Base-by-base conservation (phyloP, 2,113 vertebrate genomes). In the Brachypteracias leptosomus region DNA sequence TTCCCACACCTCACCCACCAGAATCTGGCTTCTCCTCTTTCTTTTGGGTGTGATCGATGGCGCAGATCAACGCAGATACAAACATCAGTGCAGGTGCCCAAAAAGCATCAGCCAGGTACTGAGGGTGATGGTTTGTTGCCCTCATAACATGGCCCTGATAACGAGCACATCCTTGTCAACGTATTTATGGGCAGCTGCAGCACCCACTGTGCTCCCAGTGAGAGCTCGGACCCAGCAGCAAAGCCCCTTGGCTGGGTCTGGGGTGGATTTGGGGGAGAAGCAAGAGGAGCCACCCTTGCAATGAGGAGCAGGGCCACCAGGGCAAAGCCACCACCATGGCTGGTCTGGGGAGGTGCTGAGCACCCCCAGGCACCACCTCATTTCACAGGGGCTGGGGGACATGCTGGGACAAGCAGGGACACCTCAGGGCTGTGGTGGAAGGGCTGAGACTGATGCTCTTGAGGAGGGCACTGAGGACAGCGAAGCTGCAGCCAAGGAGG, bases 381-480 rank as follows among this genome's bases (percentile, higher is more conserved):
- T 17, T 6, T 24, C 73, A 19, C 4, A 6, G 42, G 72, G 35
- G 72, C 57, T 21, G 7, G 46, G 42, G 55, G 72, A 42, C 8
- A 0, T 4, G 29, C 24, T 13, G 49, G 40, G 58, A 13, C n/a
- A 25, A 36, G 49, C 8, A 16, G 65, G 65, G n/a, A 52, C 46
- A 18, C 10, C 3, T 28, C 18, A n/a, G 21, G 24, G 33, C 38
- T 70, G 76, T 29, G 2, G 2, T 3, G 2, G 55, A 10, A 13
- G 4, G 16, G 42, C 42, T 38, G 29, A 47, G 36, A 11, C 38
- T 2, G 1, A 9, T 44, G 51, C 31, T 47, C 13, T 75, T 1
- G 1, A 21, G 35, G 7, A 1, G 2, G 42, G 26, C 1, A 1
- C 31, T 42, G 1, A 1, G 44, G 40, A 59, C 33, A 2, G 1